Evolutionary conservation across 1,140 invertebrate genomes (phyloP).

Genomic region (Nasonia longicornis): DNA sequence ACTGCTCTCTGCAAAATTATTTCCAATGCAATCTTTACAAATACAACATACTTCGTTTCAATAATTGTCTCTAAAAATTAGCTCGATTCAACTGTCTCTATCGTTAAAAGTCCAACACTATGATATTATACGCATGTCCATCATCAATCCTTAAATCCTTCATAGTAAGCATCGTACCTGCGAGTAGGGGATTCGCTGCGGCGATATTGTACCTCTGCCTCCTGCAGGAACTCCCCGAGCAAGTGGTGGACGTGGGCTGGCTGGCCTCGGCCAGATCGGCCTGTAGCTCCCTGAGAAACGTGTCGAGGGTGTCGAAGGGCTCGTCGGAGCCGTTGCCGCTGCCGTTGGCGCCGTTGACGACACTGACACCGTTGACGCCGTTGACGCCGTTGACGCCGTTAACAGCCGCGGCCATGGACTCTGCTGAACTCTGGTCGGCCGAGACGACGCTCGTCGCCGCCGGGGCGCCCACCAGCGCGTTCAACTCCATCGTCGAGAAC

Average conservation of each 20-base stretch:
- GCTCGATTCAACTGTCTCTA: too few relatives aligned
- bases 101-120: too few relatives aligned
- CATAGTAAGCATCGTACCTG: slow-evolving; percentile 67
- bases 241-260: slow-evolving; percentile 63
- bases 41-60: too few relatives aligned
- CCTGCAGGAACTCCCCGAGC: slow-evolving; percentile 68
- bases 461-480: slow-evolving; percentile 60
- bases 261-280: slow-evolving; percentile 65
- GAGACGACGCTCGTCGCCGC: slow-evolving; percentile 52
- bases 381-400: not conserved
- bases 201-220: slow-evolving; percentile 83
- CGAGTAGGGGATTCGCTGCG: slow-evolving; percentile 83
- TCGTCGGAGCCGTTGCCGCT: slow-evolving; percentile 56
- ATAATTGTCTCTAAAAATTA: too few relatives aligned
- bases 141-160: slow-evolving; percentile 2
- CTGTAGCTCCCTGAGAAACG: slow-evolving; percentile 66
- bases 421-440: slow-evolving; percentile 54
- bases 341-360: not conserved
- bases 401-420: slow-evolving; percentile 32
- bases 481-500: slow-evolving; percentile 66
- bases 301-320: slow-evolving; percentile 66
- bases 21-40: not conserved
- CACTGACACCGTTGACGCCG: not conserved
- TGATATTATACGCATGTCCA: too few relatives aligned
- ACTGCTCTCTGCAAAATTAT: slow-evolving; percentile 9